Evolutionary conservation across 2,888 invertebrate genomes (phyloP).

Genomic region (Seira sanloemensis): DNA sequence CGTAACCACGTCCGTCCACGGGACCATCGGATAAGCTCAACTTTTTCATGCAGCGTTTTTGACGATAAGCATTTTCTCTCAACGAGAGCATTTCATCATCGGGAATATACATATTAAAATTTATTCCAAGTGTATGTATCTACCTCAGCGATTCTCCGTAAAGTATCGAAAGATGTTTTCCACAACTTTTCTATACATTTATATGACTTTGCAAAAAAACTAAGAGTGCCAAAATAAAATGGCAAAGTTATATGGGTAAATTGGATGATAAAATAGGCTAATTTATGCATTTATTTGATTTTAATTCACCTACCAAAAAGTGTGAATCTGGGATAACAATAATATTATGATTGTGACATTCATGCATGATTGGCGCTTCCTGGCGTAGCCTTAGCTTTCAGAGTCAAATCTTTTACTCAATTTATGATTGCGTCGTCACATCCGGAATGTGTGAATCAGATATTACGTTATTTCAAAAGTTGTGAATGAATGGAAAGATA

Average conservation of each 20-base stretch:
- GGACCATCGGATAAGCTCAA: not conserved
- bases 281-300: not conserved
- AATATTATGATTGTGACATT: not conserved
- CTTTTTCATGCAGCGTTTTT: not conserved
- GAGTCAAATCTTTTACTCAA: not conserved
- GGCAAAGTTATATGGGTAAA: not conserved
- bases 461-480: too few species aligned
- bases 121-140: too few species aligned
- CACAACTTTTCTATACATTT: too few species aligned
- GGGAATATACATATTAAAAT: not conserved
- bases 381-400: not conserved
- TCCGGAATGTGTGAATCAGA: slow-evolving; percentile 1
- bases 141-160: too few species aligned
- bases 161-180: not conserved
- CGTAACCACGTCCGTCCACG: not conserved
- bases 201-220: not conserved
- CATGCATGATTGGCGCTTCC: not conserved
- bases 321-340: not conserved
- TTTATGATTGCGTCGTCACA: not conserved
- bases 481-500: slow-evolving; percentile 1
- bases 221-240: not conserved
- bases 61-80: not conserved
- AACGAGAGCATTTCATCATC: not conserved
- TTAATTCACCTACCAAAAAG: not conserved
- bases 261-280: not conserved